Percentiles rank a stretch among this genome's conserved stretches.
Conservation (phyloP, 2,888 invertebrate genomes). For the Drosophila diplacantha region DNA sequence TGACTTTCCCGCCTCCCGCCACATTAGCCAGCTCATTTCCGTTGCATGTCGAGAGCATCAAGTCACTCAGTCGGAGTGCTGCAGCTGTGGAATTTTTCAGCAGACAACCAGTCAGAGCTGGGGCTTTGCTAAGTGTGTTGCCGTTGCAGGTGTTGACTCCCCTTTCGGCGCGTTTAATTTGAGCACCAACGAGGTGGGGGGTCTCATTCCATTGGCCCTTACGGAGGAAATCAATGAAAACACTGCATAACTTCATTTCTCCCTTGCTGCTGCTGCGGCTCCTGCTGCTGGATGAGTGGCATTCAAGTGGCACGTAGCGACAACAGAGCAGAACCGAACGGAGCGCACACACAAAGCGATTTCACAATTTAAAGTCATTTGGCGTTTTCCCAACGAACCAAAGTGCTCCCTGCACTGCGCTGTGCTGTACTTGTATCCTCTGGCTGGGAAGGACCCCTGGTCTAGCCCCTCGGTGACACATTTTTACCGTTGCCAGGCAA, state of each 20-base stretch:
- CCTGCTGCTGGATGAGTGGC: slow-evolving; percentile 6
- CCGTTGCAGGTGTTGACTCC: slow-evolving; percentile 13
- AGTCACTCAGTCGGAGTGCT: slow-evolving; percentile 21
- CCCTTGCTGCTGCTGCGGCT: background rate
- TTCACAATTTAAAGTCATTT: slow-evolving; percentile 60
- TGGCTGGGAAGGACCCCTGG: slow-evolving; percentile 6
- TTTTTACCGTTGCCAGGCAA: slow-evolving; percentile 45
- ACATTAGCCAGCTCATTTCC: slow-evolving; percentile 46
- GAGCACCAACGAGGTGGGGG: slow-evolving; percentile 45
- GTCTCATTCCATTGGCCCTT: slow-evolving; percentile 37
- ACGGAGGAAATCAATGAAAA: slow-evolving; percentile 60
- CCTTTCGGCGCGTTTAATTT: slow-evolving; percentile 59
- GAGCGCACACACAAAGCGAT: slow-evolving; percentile 51
- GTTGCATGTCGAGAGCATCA: slow-evolving; percentile 32
- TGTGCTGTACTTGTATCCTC: slow-evolving; percentile 2
- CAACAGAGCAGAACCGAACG: slow-evolving; percentile 35
- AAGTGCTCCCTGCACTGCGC: slow-evolving; percentile 21
- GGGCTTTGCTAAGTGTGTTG: slow-evolving; percentile 57
- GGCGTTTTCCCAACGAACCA: slow-evolving; percentile 35
- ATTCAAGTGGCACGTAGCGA: slow-evolving; percentile 50
- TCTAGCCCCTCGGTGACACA: slow-evolving; percentile 27
- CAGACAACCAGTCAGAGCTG: slow-evolving; percentile 19
- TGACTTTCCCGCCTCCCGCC: slow-evolving; percentile 10
- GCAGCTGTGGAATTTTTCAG: slow-evolving; percentile 5
- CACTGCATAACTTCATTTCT: slow-evolving; percentile 64